Base-by-base conservation (phyloP, 2,113 vertebrate genomes). In the Ophthalmolycus amberensis region DNA sequence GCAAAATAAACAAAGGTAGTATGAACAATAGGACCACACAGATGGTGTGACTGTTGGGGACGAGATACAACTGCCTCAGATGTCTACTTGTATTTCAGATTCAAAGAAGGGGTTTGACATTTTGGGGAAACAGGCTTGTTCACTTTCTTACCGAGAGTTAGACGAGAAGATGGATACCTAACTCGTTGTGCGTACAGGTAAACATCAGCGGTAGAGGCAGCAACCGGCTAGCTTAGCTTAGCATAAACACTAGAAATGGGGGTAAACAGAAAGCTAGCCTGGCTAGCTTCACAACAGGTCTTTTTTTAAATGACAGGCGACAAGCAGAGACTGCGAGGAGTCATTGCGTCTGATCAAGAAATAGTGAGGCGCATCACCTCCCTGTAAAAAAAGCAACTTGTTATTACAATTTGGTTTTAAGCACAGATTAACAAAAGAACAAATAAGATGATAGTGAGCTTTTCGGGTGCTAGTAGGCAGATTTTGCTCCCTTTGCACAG, bases 1-100 rank as follows among this genome's bases (percentile, higher is more conserved):
- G 12, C 37, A 63, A 60, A 38, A 59, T 70, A 77, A 62, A 42
- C 72, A 56, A 67, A 44, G 59, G 27, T 18, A 18, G 8, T 25
- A 40, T 54, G 48, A 80, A 75, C 52, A 56, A 67, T 27, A 60
- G 37, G 37, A 69, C 2, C 6, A 59, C 56, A 67, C 48, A 88
- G 22, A 34, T 56, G 34, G 34, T 34, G 34, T 34, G 42, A 44
- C 6, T 20, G n/a, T 25, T 58, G 40, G n/a, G 20, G 9, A 54
- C 22, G n/a, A 10, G 7, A 22, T 9, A 32, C 14, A 40, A 14
- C n/a, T 38, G 25, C 9, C 46, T 11, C 0, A n/a, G 20, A 34
- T 27, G 25, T 9, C 12, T 18, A 27, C 44, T 25, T 48, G 22
- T 9, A n/a, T 46, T 29, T 14, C 46, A 12, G 1, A 58, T 46